phyloP scores from a whole-genome alignment of 2,113 vertebrate species.

The Lycaon pictus region DNA sequence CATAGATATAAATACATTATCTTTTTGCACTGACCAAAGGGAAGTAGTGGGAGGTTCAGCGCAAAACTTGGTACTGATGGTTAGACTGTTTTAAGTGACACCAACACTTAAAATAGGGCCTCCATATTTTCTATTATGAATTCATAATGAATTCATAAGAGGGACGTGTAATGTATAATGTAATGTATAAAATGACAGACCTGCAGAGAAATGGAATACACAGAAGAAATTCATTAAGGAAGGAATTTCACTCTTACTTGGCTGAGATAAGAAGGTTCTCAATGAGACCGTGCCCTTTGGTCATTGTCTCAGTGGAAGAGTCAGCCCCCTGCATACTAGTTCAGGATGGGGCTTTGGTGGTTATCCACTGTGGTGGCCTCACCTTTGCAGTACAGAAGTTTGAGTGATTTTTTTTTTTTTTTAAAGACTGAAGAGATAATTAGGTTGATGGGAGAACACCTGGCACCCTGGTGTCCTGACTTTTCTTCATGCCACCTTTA shows the following conservation, averaged over 20 bases:
- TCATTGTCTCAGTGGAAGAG: not conserved
- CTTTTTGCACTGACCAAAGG: not conserved
- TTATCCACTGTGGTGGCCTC: fast-evolving
- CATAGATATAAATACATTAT: not conserved
- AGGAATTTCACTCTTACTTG: not conserved
- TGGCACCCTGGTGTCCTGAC: no score
- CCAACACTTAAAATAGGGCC: not conserved
- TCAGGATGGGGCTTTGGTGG: fast-evolving
- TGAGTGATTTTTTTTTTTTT: not conserved
- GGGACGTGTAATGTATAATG: no score
- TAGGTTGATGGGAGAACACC: not conserved
- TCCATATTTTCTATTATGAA: not conserved
- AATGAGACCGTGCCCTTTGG: fast-evolving
- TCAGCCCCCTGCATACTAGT: not conserved
- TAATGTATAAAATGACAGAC: not conserved
- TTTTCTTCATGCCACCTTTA: not conserved
- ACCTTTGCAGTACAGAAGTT: not conserved
- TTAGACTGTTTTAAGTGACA: not conserved
- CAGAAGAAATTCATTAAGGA: not conserved
- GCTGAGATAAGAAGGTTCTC: not conserved
- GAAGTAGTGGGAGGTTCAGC: not conserved
- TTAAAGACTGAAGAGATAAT: not conserved
- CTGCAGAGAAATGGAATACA: not conserved
- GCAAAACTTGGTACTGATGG: not conserved
- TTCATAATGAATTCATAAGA: not conserved